phyloP scores from a whole-genome alignment of 2,113 vertebrate genomes.

The Sigmodon hispidus region DNA sequence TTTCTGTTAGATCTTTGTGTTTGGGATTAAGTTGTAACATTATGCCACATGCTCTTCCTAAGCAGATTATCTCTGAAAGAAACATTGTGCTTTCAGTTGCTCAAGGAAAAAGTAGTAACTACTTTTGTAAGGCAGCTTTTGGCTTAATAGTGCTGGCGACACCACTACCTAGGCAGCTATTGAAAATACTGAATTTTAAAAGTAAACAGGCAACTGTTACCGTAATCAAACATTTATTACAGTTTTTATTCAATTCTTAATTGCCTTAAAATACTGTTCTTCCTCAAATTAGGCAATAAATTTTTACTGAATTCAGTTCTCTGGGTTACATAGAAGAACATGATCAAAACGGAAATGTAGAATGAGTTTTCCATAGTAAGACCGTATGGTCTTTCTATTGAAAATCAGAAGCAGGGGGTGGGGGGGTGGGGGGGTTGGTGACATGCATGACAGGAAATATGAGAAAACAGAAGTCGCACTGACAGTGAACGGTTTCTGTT shows the following conservation, averaged over 20 bases:
- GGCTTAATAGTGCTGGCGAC: background rate
- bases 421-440: too few species aligned
- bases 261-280: background rate
- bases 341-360: background rate
- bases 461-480: background rate
- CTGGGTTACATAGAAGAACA: background rate
- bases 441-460: background rate
- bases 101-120: constrained; percentile 25
- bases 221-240: background rate
- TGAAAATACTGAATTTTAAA: constrained; percentile 22
- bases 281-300: constrained; percentile 23
- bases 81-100: background rate
- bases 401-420: background rate
- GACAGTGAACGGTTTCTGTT: background rate
- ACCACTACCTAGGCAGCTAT: constrained; percentile 1
- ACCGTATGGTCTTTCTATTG: background rate
- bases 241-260: constrained; percentile 51
- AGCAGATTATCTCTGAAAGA: constrained; percentile 6
- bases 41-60: background rate
- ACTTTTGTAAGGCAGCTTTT: background rate
- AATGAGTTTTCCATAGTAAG: constrained; percentile 18
- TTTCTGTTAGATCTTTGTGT: background rate
- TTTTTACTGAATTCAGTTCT: background rate
- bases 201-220: background rate
- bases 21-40: constrained; percentile 20